Percentiles rank a stretch among this genome's conserved stretches.
phyloP scores from a whole-genome alignment of 2,888 invertebrate genomes.

The Ferdinandea cuprea region DNA sequence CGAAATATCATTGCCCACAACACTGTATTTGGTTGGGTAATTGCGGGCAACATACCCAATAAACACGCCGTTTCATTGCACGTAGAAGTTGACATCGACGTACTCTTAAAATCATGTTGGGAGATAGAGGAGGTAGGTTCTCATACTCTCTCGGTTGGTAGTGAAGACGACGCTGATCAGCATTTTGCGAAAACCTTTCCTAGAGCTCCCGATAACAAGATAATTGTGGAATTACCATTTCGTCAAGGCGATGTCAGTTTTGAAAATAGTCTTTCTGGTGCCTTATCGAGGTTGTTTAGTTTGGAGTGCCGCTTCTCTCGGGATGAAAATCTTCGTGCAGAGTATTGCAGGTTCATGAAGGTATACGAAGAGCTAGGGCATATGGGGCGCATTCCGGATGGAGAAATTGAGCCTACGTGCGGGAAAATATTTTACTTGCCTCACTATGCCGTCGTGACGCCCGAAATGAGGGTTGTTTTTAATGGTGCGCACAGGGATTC shows the following conservation, averaged over 20 bases:
- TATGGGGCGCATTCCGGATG: too few species aligned
- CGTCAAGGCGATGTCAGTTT: background rate
- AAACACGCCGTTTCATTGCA: too few species aligned
- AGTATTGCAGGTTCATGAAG: too few species aligned
- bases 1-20: background rate
- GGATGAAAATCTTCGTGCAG: too few species aligned
- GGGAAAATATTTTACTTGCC: slow-evolving; percentile 8
- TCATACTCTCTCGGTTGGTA: background rate
- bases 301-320: too few species aligned
- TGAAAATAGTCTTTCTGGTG: background rate
- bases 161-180: too few species aligned
- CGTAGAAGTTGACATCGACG: too few species aligned
- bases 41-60: background rate
- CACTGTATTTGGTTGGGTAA: background rate
- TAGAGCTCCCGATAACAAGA: too few species aligned
- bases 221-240: background rate
- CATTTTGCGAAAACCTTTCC: background rate
- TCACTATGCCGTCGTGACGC: slow-evolving; percentile 4
- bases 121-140: background rate
- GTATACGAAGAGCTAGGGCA: too few species aligned
- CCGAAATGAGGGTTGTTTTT: slow-evolving; percentile 1
- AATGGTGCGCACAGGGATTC: slow-evolving; percentile 8
- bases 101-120: too few species aligned
- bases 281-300: too few species aligned
- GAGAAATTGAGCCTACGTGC: slow-evolving; percentile 5